A percentile compares a stretch with the other conserved stretches of the same genome.
phyloP scores from a whole-genome alignment of 2,888 invertebrate genomes.

The Willowsia nigromaculata region DNA sequence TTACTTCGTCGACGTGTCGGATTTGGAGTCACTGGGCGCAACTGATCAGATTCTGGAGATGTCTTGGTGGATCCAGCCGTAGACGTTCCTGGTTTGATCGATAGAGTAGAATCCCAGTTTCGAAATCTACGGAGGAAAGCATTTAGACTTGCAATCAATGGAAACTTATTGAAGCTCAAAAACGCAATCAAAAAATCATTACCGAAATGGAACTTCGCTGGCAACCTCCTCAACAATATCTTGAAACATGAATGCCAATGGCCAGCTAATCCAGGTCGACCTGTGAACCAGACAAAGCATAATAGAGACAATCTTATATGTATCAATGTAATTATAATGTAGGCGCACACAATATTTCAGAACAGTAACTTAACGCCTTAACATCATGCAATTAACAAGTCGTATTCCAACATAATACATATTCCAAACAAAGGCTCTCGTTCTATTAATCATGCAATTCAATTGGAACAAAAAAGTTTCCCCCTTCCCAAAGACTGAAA shows the following conservation, averaged over 20 bases:
- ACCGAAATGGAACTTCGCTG: slow-evolving; percentile 89
- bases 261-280: slow-evolving; percentile 96
- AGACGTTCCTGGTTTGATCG: slow-evolving; percentile 74
- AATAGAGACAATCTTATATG: too few relatives aligned
- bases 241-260: slow-evolving; percentile 92
- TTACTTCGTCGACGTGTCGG: slow-evolving; percentile 63
- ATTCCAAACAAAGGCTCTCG: too few relatives aligned
- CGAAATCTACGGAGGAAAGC: slow-evolving; percentile 77
- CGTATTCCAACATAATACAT: too few relatives aligned
- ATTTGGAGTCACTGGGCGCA: slow-evolving; percentile 74
- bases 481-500: neutral
- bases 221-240: slow-evolving; percentile 86
- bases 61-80: slow-evolving; percentile 66
- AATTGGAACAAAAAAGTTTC: neutral
- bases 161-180: neutral
- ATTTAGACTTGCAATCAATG: neutral
- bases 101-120: slow-evolving; percentile 77
- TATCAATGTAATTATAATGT: too few relatives aligned
- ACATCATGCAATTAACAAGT: too few relatives aligned
- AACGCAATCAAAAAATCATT: slow-evolving; percentile 68
- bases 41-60: slow-evolving; percentile 72
- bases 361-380: too few relatives aligned
- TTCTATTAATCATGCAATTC: too few relatives aligned
- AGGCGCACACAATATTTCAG: too few relatives aligned
- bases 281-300: slow-evolving; percentile 81